Base-by-base conservation (phyloP, 2,113 vertebrate species). In the Gadus chalcogrammus region DNA sequence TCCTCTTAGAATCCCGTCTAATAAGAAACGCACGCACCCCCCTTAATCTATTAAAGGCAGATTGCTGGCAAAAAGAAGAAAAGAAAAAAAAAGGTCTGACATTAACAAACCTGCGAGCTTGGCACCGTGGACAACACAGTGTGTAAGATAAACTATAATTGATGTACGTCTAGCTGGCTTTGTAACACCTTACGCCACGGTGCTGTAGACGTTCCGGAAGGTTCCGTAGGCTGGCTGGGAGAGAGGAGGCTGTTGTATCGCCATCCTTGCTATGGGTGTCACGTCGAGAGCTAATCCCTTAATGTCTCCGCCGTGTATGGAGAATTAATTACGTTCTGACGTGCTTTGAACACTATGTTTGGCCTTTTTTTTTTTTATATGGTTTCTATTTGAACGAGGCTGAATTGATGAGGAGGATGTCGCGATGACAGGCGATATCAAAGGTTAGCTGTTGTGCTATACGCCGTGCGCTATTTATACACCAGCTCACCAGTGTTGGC, bases 301-400 rank as follows among this genome's bases (percentile, higher is more conserved):
- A 75, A 79, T 77, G 68, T 64, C 81, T 67, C 67, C 12, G 48
- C 78, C 60, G 71, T 35, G 65, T 73, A 69, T 75, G 77, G 72
- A 74, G 61, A 85, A 82, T 86, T 84, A 88, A 88, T 87, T 79
- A 86, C 60, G 81, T 83, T 89, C 78, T 75, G 74, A 88, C 81
- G 67, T 64, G 72, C 80, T 85, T 82, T 85, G 82, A 85, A 82
- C 80, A 86, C 71, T 67, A 31, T n/a, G 69, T 66, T 69, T 63
- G 31, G 72, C 55, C 79, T 75, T 31, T 31, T 31, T 31, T n/a
- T n/a, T n/a, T n/a, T n/a, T n/a, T n/a, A n/a, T n/a, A n/a, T n/a
- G n/a, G n/a, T n/a, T 59, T 60, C 16, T 31, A 31, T 31, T 31
- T 31, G 31, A 3, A 31, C 31, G 31, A 3, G 68, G 68, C 79